Evolutionary conservation across 53 echinoderm and acorn worm species (phyloP), one percentile per base, ranked within the genome.

Genomic region (Luidia sarsii): DNA sequence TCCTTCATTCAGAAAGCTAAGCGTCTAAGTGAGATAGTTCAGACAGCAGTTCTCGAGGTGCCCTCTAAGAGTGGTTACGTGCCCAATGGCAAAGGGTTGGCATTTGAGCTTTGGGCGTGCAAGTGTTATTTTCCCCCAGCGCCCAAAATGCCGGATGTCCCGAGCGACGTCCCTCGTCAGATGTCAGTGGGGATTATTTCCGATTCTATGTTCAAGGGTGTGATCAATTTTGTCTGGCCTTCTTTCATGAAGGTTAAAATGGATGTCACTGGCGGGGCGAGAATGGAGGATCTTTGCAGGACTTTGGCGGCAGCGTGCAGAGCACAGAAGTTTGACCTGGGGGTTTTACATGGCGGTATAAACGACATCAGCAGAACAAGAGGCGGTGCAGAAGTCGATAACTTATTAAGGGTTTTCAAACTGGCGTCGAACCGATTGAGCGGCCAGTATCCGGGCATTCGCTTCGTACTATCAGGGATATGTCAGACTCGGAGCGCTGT

Each of bases 81-180:
- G 37, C 71, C 24, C 1, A 55, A 71, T 32, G 14, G 7, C 21
- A 20, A 35, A 55, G 71, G 71, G 36, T 29, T 68, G 8, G 49
- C 34, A 22, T 69, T 69, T n/a, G 50, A 69, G 50, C 71, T 71
- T 35, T 71, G 53, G 54, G 53, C 53, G 15, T 35, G 53, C 54
- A 54, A 55, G 10, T 71, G 71, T 37, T 54, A 56, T 56, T 71
- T 71, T 71, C 71, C 71, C 0, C 55, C 55, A 38, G 55, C 20
- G 18, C 27, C 30, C 23, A 28, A 48, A 27, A 25, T 50, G 13
- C 49, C 28, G 22, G 0, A 16, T 0, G 50, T 48, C 21, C 27
- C 18, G 2, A 23, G 65, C 31, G 23, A 2, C 35, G 25, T 71
- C 21, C 8, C 71, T 0, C 35, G 35, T 1, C 3, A 36, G 22